Percentiles rank a stretch among this genome's conserved stretches.
Conservation (phyloP, 2,888 invertebrate species). For the Celastrina argiolus region DNA sequence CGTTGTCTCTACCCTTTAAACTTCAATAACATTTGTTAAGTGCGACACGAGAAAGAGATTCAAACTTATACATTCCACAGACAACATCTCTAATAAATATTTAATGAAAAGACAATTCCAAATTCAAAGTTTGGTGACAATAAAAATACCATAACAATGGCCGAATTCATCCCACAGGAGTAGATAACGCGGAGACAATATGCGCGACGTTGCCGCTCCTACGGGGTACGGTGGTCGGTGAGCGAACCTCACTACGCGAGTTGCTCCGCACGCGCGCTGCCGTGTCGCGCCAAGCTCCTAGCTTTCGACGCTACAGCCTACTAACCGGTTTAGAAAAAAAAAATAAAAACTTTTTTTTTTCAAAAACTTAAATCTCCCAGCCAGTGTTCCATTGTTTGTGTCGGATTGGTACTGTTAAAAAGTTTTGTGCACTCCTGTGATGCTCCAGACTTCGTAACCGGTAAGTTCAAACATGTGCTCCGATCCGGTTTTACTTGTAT, state of each 20-base stretch:
- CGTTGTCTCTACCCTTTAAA: no score
- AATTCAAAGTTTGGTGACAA: neutral
- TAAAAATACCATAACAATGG: neutral
- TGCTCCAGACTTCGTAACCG: constrained; percentile 68
- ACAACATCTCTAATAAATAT: no score
- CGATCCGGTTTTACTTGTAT: constrained; percentile 7
- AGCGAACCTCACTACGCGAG: constrained; percentile 11
- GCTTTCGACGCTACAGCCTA: constrained; percentile 20
- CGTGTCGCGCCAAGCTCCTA: constrained; percentile 4
- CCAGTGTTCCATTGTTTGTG: constrained; percentile 6
- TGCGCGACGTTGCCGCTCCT: constrained; percentile 20
- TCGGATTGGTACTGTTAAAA: constrained; percentile 48
- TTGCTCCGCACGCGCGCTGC: neutral
- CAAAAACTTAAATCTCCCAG: neutral
- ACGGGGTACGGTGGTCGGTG: neutral
- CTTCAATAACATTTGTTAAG: no score
- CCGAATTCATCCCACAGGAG: constrained; percentile 20
- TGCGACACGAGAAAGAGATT: no score
- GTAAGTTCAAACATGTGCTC: constrained; percentile 56
- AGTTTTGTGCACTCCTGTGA: constrained; percentile 57
- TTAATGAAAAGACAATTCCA: neutral
- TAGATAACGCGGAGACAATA: constrained; percentile 1
- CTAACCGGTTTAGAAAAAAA: neutral
- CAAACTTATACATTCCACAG: no score
- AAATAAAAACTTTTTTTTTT: constrained; percentile 33